A percentile compares a stretch with the other conserved stretches of the same genome.
phyloP scores from a whole-genome alignment of 2,113 vertebrate species.

The Variabilichromis moorii region DNA sequence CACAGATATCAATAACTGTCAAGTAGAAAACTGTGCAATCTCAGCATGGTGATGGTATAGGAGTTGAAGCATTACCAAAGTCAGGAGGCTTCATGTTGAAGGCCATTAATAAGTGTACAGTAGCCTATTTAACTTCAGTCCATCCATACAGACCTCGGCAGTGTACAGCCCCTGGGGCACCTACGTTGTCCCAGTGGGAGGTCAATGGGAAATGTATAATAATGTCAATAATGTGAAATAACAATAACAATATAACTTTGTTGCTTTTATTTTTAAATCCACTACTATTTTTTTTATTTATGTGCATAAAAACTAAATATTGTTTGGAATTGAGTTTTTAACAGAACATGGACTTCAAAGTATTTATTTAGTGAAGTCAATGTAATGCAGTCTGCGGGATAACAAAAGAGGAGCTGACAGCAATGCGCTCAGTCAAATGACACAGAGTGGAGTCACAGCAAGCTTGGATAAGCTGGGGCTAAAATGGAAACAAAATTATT shows the following conservation, averaged over 20 bases:
- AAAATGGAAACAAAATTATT: background rate
- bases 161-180: background rate
- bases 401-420: background rate
- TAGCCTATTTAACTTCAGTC: background rate
- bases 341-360: background rate
- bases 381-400: accelerated
- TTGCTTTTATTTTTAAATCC: background rate
- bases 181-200: accelerated
- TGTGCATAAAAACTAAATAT: background rate
- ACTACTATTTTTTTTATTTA: background rate
- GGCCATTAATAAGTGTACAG: background rate
- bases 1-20: background rate
- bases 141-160: background rate
- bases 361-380: background rate
- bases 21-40: background rate
- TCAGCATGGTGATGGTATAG: background rate
- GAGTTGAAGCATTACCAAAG: background rate
- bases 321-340: background rate
- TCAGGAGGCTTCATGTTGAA: background rate
- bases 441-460: background rate
- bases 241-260: background rate
- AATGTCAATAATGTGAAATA: background rate
- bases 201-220: background rate
- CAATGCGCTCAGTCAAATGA: background rate
- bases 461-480: background rate